Evolutionary conservation across 2,113 vertebrate species (phyloP).

Genomic region (Ardeotis arabs): DNA sequence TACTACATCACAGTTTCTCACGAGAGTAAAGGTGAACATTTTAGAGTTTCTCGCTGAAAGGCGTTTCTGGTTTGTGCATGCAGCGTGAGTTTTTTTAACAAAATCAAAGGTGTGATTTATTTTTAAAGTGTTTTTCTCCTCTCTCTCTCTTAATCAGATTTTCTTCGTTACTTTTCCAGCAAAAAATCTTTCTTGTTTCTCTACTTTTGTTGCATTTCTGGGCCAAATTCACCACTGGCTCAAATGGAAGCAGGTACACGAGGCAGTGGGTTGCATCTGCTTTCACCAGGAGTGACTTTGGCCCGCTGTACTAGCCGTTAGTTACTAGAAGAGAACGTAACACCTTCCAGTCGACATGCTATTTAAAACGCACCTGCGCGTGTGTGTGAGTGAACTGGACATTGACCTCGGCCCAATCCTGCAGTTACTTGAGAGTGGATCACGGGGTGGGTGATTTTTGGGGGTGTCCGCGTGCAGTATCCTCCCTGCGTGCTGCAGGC

Average conservation of each 20-base stretch:
- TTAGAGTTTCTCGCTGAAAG: conserved; percentile 23
- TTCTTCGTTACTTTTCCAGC: conserved; percentile 14
- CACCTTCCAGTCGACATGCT: not conserved
- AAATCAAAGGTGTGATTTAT: not conserved
- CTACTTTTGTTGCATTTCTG: conserved; percentile 47
- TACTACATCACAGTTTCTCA: not conserved
- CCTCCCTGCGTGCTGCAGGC: not conserved
- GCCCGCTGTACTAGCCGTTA: conserved; percentile 10
- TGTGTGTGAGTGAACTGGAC: not conserved
- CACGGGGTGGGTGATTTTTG: not conserved
- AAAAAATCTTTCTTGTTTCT: conserved; percentile 40
- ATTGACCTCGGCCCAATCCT: conserved; percentile 29
- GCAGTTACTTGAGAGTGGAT: not conserved
- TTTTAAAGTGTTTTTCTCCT: not conserved
- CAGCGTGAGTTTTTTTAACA: conserved; percentile 25
- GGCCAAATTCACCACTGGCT: conserved; percentile 63
- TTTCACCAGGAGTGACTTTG: conserved; percentile 64
- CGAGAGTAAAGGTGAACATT: conserved; percentile 61
- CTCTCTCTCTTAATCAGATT: conserved; percentile 31
- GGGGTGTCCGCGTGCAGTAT: not conserved
- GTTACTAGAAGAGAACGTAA: conserved; percentile 9
- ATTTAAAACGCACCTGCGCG: not conserved
- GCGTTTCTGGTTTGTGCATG: conserved; percentile 44
- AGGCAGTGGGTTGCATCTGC: conserved; percentile 33
- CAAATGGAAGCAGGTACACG: conserved; percentile 49